phyloP scores from a whole-genome alignment of 2,888 invertebrate species.

The Mongoloraphidia duomilia region DNA sequence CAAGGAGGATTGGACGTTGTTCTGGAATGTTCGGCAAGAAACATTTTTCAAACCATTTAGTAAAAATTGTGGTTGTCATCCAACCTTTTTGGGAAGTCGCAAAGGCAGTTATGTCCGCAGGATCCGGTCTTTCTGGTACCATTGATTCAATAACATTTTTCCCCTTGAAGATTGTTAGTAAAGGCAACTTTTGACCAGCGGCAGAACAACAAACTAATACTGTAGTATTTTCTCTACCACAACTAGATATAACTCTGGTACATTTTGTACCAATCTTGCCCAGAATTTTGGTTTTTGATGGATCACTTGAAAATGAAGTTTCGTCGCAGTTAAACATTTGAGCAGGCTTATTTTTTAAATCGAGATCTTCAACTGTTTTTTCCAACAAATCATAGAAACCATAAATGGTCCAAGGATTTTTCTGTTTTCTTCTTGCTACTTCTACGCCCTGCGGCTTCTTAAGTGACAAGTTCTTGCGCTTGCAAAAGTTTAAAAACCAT shows the following conservation, averaged over 20 bases:
- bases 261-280: conserved; percentile 4
- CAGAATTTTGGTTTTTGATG: conserved; percentile 10
- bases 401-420: conserved; percentile 6
- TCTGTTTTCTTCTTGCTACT: conserved; percentile 4
- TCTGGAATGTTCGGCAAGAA: conserved; percentile 3
- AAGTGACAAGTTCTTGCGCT: conserved; percentile 6
- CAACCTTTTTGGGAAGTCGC: conserved; percentile 4
- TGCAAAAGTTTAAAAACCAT: conserved; percentile 8
- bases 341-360: conserved; percentile 4
- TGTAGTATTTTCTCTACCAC: conserved; percentile 8
- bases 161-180: conserved; percentile 7
- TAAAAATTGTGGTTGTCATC: conserved; percentile 3
- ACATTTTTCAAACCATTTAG: conserved; percentile 5
- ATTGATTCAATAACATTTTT: conserved; percentile 4
- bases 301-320: conserved; percentile 7
- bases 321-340: conserved; percentile 7
- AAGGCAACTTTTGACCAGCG: conserved; percentile 7
- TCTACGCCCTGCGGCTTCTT: conserved; percentile 10
- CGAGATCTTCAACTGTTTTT: not conserved
- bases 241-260: conserved; percentile 5
- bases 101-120: conserved; percentile 1
- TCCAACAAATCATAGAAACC: conserved; percentile 1
- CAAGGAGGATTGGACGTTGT: not conserved
- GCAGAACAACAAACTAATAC: conserved; percentile 8
- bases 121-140: not conserved